Conservation (phyloP, 64 coral and sea anemone genomes). For the Montipora efflorescens region DNA sequence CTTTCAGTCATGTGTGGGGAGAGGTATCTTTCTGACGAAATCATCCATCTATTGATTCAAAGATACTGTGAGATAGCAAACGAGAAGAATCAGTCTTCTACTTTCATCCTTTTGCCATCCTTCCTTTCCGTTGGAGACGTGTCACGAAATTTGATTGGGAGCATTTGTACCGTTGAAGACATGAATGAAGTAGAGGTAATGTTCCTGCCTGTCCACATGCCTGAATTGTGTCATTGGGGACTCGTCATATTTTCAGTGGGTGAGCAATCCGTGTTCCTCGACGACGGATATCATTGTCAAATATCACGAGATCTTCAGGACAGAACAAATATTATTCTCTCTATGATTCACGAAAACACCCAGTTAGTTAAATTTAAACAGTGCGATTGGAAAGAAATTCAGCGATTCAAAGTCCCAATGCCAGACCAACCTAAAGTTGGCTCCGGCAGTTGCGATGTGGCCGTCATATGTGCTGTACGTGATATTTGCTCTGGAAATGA, state of each 20-base stretch:
- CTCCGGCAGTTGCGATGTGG: slow-evolving; percentile 17
- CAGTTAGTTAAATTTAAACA: background rate
- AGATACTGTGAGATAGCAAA: slow-evolving; percentile 15
- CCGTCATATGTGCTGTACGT: slow-evolving; percentile 25
- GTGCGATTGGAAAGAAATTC: slow-evolving; percentile 10
- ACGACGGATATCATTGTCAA: slow-evolving; percentile 37
- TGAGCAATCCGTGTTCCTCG: slow-evolving; percentile 1
- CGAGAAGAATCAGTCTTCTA: background rate
- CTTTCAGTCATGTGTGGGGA: slow-evolving; percentile 19
- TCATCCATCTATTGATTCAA: background rate
- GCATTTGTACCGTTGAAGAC: background rate
- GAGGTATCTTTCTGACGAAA: slow-evolving; percentile 30
- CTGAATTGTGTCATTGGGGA: background rate
- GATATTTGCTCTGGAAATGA: background rate
- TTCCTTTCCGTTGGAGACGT: slow-evolving; percentile 2
- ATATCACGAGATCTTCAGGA: background rate
- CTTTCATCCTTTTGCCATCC: slow-evolving; percentile 10
- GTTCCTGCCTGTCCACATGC: background rate
- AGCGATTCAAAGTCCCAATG: slow-evolving; percentile 6
- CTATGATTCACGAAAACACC: slow-evolving; percentile 1
- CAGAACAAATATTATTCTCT: background rate
- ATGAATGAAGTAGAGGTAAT: background rate
- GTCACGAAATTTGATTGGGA: background rate
- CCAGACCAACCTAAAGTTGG: slow-evolving; percentile 26
- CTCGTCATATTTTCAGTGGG: background rate